These are phyloP conservation scores for Brachionus rubens DNA, from an alignment of 1,140 invertebrate species.

Conservation along the genomic window DNA sequence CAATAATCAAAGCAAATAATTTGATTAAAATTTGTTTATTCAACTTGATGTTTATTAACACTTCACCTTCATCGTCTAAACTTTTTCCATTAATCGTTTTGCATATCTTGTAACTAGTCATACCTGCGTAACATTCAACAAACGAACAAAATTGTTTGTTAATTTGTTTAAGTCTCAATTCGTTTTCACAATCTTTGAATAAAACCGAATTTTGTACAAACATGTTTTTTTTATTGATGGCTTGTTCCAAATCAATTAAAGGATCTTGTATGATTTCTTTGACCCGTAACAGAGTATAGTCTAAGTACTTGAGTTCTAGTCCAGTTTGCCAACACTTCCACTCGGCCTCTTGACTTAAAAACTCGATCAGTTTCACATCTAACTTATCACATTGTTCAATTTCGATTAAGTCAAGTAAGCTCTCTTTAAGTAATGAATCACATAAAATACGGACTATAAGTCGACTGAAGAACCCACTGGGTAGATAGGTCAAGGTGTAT, in stretches of 20 bases:
- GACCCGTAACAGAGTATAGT: slow-evolving; percentile 74
- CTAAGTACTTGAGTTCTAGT: slow-evolving; percentile 76
- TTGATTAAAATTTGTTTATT: slow-evolving; percentile 21
- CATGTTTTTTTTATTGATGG: slow-evolving; percentile 51
- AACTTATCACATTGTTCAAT: slow-evolving; percentile 18
- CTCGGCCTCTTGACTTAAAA: slow-evolving; percentile 41
- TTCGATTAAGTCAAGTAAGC: slow-evolving; percentile 30
- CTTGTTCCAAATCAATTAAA: slow-evolving; percentile 49
- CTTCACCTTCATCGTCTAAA: background rate
- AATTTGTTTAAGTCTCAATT: background rate
- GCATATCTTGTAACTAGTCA: slow-evolving; percentile 27
- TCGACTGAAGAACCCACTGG: slow-evolving; percentile 74
- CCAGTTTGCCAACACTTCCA: slow-evolving; percentile 96
- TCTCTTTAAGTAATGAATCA: slow-evolving; percentile 6
- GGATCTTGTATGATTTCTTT: slow-evolving; percentile 72
- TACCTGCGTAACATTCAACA: slow-evolving; percentile 16
- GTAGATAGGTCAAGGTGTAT: slow-evolving; percentile 84
- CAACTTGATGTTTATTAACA: slow-evolving; percentile 18
- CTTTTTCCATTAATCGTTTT: background rate
- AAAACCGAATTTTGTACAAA: background rate
- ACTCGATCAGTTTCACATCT: slow-evolving; percentile 25
- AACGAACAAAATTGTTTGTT: slow-evolving; percentile 43
- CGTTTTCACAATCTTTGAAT: slow-evolving; percentile 42
- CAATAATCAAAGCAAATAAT: slow-evolving; percentile 44
- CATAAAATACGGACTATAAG: slow-evolving; percentile 21